Evolutionary conservation across 2,888 invertebrate genomes (phyloP), one percentile per base, ranked within the genome.

Genomic region (Willowsia nigromaculata): DNA sequence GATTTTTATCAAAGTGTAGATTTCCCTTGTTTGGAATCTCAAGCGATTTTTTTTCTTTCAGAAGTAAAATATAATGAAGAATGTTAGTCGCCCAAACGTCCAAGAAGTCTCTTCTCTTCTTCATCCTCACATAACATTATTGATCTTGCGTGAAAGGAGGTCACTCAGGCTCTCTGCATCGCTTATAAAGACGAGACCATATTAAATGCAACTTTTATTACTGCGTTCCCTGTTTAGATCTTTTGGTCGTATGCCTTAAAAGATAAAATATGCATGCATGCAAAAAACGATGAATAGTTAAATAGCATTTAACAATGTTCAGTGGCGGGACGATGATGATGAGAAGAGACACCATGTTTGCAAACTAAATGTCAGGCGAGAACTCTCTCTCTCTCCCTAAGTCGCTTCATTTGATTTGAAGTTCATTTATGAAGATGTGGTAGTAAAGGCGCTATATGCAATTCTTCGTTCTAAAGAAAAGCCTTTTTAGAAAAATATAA

Each of bases 1-100:
- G 88, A 88, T 40, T 68, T 86, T 88, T 76, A 88, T 82, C 88
- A 78, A 65, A 84, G 65, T 88, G 76, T 83, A 50, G 65, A 68
- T 40, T 88, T 88, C 71, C 88, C 88, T 83, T 88, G 78, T 88
- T 88, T 88, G 88, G 88, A 83, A 68, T 83, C 84, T 65, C 76
- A 84, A 76, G 83, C 76, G 82, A 47, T 74, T 82, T 71, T 86
- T 87, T 43, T 68, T n/a, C n/a, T n/a, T n/a, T n/a, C n/a, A n/a
- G n/a, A n/a, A 43, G n/a, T 53, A 50, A 78, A 78, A 53, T 33
- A 53, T n/a, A 30, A 30, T 11, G 13, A 40, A 62, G 81, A 27
- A 56, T 56, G 80, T 56, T 56, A 56, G 80, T 80, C 37, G 80
- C 37, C 80, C 76, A 76, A 50, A 76, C 76, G 76, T 50, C 76